Conservation (phyloP, 2,888 invertebrate species). For the Cloeon dipterum region DNA sequence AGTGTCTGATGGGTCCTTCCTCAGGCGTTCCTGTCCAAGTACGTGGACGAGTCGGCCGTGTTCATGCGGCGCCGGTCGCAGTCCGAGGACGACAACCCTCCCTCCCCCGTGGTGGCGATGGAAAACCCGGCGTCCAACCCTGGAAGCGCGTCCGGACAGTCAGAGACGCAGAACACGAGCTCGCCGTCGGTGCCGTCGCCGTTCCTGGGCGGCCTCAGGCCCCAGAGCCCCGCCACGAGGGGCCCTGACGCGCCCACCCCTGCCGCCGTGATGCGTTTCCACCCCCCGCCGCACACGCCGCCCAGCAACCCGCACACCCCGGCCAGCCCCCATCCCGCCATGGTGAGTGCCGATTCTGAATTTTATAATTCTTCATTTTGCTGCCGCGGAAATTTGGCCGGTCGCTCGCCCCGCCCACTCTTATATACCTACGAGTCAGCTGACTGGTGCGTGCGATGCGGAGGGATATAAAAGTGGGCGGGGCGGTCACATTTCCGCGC, state of each 20-base stretch:
- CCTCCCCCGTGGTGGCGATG: constrained; percentile 63
- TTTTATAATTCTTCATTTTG: not conserved
- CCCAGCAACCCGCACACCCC: constrained; percentile 72
- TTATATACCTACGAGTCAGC: too few species aligned
- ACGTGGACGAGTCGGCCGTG: constrained; percentile 75
- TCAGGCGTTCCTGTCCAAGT: constrained; percentile 72
- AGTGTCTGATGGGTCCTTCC: not conserved
- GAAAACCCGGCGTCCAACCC: constrained; percentile 31
- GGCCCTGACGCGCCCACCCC: constrained; percentile 8
- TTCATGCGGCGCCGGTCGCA: constrained; percentile 51
- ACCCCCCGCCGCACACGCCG: constrained; percentile 69
- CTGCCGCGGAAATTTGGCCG: too few species aligned
- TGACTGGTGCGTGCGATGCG: too few species aligned
- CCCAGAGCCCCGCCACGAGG: constrained; percentile 1
- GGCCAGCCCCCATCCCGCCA: constrained; percentile 53
- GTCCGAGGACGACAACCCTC: constrained; percentile 90
- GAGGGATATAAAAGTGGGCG: too few species aligned
- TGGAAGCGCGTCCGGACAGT: not conserved
- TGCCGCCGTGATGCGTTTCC: constrained; percentile 29
- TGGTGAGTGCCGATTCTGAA: not conserved
- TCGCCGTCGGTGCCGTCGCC: not conserved
- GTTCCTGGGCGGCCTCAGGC: not conserved
- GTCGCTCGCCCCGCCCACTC: too few species aligned
- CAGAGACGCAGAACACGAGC: not conserved
- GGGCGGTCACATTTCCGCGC: too few species aligned